phyloP scores from a whole-genome alignment of 2,797 vertebrate genomes.

The Vespertilio murinus region DNA sequence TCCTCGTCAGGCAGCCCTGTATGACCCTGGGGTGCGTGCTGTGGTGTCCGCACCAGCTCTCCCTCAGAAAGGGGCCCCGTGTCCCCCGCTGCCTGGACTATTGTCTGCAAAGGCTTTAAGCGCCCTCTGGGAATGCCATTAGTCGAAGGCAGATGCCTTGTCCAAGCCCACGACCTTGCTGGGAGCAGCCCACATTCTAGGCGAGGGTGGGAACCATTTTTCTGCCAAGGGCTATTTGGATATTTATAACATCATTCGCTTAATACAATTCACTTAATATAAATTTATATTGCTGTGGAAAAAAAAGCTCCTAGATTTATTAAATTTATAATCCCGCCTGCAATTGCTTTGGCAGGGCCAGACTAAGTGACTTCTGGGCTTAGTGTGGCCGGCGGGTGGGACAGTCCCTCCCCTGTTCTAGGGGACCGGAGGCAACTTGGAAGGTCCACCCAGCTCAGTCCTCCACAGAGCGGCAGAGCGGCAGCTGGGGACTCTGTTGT shows the following conservation, averaged over 20 bases:
- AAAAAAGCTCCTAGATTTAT: no score
- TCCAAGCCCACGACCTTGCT: fast-evolving
- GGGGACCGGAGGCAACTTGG: not conserved
- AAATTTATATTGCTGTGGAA: no score
- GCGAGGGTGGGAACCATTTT: no score
- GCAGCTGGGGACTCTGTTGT: not conserved
- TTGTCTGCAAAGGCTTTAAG: not conserved
- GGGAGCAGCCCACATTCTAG: not conserved
- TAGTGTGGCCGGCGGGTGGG: no score
- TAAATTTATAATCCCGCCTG: no score
- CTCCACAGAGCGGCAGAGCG: fast-evolving
- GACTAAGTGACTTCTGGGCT: no score
- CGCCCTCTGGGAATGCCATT: not conserved
- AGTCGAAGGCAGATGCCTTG: not conserved
- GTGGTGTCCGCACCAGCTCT: no score
- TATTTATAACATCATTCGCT: no score
- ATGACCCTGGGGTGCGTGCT: not conserved
- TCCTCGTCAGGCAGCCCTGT: not conserved
- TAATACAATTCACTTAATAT: no score
- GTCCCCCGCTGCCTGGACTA: not conserved
- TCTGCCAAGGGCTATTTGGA: no score
- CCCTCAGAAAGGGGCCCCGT: not conserved
- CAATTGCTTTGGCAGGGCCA: no score
- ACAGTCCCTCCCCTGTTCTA: not conserved
- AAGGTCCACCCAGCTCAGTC: not conserved